Percentiles rank a stretch among this genome's conserved stretches.
phyloP scores from a whole-genome alignment of 2,888 invertebrate species.

The Nomada ruficornis region DNA sequence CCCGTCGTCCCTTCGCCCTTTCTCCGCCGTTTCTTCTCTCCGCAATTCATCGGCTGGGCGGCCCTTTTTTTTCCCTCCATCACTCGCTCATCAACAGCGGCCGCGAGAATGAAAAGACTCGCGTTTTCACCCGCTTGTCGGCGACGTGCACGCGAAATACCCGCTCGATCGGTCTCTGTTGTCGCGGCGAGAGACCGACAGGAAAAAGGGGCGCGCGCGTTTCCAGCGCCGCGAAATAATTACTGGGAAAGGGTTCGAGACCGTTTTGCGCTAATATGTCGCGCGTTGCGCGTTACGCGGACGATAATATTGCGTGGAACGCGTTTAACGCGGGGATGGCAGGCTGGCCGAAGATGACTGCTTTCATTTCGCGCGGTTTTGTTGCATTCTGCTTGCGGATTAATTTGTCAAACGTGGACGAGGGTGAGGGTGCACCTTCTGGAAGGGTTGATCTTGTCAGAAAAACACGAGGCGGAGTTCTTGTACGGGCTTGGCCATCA shows the following conservation, averaged over 20 bases:
- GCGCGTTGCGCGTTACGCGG: neutral
- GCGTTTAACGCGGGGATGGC: neutral
- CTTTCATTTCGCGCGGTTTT: conserved; percentile 35
- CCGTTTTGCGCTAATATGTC: conserved; percentile 2
- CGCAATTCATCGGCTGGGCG: neutral
- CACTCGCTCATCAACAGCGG: conserved; percentile 12
- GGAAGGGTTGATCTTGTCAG: neutral
- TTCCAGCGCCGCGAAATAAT: conserved; percentile 18
- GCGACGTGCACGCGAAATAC: conserved; percentile 3
- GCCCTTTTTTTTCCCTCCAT: neutral
- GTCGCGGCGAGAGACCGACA: neutral
- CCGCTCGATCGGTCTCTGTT: conserved; percentile 22
- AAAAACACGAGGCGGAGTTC: neutral
- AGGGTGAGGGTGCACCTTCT: neutral
- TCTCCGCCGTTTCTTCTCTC: conserved; percentile 9
- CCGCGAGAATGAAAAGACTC: conserved; percentile 32
- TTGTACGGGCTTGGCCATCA: too few species aligned
- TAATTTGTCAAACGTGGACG: neutral
- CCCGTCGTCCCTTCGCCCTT: conserved; percentile 20
- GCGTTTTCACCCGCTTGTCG: conserved; percentile 12
- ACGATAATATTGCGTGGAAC: neutral
- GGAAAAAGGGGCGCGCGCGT: neutral
- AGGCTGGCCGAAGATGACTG: neutral
- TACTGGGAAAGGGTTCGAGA: conserved; percentile 11
- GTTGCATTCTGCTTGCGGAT: neutral